A percentile compares a stretch with the other conserved stretches of the same genome.
Conservation (phyloP, 1,140 invertebrate genomes). For the Scaptomyza pallida region DNA sequence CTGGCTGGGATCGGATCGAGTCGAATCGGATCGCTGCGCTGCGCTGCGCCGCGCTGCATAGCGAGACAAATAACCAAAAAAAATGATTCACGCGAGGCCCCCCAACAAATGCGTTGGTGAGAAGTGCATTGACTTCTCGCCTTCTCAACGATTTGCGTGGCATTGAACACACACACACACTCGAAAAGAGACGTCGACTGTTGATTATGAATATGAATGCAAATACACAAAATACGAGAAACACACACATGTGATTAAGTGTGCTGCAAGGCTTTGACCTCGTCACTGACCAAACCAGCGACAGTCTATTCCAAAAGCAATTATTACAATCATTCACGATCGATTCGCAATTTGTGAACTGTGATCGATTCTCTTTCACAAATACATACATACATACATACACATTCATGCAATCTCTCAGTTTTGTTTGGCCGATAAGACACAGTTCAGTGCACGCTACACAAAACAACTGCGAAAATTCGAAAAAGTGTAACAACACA, state of each 20-base stretch:
- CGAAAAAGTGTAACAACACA: conserved; percentile 33
- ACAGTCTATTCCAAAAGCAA: conserved; percentile 10
- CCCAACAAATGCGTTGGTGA: conserved; percentile 35
- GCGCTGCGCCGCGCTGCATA: conserved; percentile 34
- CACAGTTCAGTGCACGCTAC: conserved; percentile 38
- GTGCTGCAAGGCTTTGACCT: conserved; percentile 40
- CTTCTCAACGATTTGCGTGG: conserved; percentile 39
- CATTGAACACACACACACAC: conserved; percentile 22
- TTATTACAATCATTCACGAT: not conserved
- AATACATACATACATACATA: not conserved
- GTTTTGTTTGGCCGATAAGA: conserved; percentile 48
- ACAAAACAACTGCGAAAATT: conserved; percentile 38
- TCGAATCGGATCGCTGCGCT: not conserved
- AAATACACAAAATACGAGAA: conserved; percentile 36
- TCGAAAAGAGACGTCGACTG: too few relatives aligned
- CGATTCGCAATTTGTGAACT: too few relatives aligned
- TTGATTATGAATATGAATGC: conserved; percentile 42
- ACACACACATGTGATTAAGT: conserved; percentile 11
- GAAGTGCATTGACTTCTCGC: conserved; percentile 44
- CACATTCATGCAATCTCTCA: not conserved
- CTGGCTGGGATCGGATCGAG: conserved; percentile 6
- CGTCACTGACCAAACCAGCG: conserved; percentile 35
- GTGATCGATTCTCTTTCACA: not conserved
- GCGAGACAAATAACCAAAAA: conserved; percentile 41
- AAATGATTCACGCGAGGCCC: conserved; percentile 40